Percentiles rank a stretch among this genome's conserved stretches.
These are phyloP conservation scores for Pheosia gnoma DNA, from an alignment of 2,888 invertebrate genomes.

Conservation along the genomic window DNA sequence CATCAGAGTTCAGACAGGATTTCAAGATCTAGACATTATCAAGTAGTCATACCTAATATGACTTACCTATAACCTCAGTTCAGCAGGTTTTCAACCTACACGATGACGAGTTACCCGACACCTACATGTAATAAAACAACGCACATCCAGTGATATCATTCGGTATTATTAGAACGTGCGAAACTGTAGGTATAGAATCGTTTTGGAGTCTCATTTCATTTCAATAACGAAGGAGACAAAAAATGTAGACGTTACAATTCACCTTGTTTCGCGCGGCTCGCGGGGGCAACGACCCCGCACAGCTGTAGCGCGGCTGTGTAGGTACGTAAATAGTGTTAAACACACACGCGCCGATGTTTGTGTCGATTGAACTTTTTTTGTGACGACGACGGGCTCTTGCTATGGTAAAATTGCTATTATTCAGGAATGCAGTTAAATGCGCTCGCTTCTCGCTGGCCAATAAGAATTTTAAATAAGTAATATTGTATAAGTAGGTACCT, in stretches of 20 bases:
- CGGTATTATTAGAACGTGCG: conserved; percentile 34
- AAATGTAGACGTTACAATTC: conserved; percentile 64
- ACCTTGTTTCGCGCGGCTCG: conserved; percentile 75
- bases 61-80: background rate
- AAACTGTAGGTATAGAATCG: conserved; percentile 41
- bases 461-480: conserved; percentile 16
- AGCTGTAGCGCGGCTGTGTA: conserved; percentile 61
- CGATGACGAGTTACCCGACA: conserved; percentile 20
- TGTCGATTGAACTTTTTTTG: conserved; percentile 29
- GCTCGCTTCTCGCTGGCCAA: conserved; percentile 4
- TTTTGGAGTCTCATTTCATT: conserved; percentile 55
- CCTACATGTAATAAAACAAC: conserved; percentile 26
- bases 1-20: too few species aligned
- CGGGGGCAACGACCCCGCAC: conserved; percentile 72
- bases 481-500: too few species aligned
- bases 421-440: background rate
- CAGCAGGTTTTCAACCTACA: conserved; percentile 9
- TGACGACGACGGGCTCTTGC: background rate
- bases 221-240: conserved; percentile 62
- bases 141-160: conserved; percentile 35
- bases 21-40: too few species aligned
- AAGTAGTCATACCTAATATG: background rate
- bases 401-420: background rate
- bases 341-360: conserved; percentile 43
- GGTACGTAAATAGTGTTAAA: conserved; percentile 61